These are phyloP conservation scores for Pipra filicauda DNA, from an alignment of 2,113 vertebrate genomes.

Conservation along the genomic window DNA sequence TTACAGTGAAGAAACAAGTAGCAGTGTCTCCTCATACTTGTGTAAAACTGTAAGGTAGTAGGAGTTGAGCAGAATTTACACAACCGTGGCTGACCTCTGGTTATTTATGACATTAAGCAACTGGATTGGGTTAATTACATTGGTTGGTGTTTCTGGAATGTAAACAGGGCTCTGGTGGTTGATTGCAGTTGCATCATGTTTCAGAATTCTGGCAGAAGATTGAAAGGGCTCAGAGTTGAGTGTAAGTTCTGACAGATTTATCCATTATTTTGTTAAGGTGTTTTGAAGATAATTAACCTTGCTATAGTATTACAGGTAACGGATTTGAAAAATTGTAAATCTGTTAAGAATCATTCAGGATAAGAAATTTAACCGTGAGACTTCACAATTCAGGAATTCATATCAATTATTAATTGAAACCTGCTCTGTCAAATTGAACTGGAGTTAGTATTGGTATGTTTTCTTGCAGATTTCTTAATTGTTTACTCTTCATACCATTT, in stretches of 20 bases:
- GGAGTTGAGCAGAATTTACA: neutral
- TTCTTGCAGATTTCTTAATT: neutral
- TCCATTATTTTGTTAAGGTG: neutral
- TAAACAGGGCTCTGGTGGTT: conserved; percentile 16
- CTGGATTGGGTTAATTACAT: neutral
- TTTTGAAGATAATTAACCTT: neutral
- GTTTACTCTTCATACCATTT: neutral
- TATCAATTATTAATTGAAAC: neutral
- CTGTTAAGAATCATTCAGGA: neutral
- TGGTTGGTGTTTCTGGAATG: neutral
- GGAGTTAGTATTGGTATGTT: neutral
- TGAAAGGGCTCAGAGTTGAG: conserved; percentile 5
- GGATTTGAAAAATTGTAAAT: neutral
- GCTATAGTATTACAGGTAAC: neutral
- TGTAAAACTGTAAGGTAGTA: neutral
- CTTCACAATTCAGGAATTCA: neutral
- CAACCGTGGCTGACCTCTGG: neutral
- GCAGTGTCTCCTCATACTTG: neutral
- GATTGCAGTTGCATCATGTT: neutral
- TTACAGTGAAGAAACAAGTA: neutral
- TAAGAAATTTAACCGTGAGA: neutral
- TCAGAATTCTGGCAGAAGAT: conserved; percentile 6
- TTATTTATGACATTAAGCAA: neutral
- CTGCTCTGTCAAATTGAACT: neutral
- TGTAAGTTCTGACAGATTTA: neutral